Percentiles rank a stretch among this genome's conserved stretches.
These are phyloP conservation scores for Acronicta aceris DNA, from an alignment of 2,888 invertebrate genomes.

Conservation along the genomic window DNA sequence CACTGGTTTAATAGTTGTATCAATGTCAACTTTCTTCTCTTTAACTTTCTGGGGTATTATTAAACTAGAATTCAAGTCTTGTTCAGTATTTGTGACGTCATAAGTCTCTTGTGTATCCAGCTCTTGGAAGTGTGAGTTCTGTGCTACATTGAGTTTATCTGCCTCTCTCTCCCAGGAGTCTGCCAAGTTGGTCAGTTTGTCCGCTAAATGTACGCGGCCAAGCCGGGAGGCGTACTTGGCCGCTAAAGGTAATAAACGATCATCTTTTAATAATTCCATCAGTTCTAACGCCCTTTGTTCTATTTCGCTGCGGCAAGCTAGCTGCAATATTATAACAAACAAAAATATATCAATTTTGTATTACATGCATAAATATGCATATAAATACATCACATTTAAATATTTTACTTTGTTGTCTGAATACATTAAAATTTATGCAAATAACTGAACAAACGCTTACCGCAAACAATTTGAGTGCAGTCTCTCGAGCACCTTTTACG, in stretches of 20 bases:
- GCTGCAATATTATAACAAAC: constrained; percentile 80
- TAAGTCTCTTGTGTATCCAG: constrained; percentile 80
- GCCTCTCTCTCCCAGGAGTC: constrained; percentile 78
- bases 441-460: constrained; percentile 85
- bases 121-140: constrained; percentile 76
- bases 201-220: constrained; percentile 93
- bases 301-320: constrained; percentile 94
- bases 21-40: constrained; percentile 74
- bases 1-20: constrained; percentile 80
- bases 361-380: too few species aligned
- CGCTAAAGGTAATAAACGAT: constrained; percentile 94
- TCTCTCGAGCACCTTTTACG: constrained; percentile 92
- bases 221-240: constrained; percentile 96
- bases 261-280: constrained; percentile 94
- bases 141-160: constrained; percentile 72
- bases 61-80: constrained; percentile 79
- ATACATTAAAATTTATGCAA: constrained; percentile 13
- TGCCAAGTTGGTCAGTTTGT: constrained; percentile 91
- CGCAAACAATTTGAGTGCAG: constrained; percentile 96
- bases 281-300: constrained; percentile 96
- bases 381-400: background rate
- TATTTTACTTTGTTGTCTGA: background rate
- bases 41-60: constrained; percentile 80
- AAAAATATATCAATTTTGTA: too few species aligned
- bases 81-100: constrained; percentile 75